Evolutionary conservation across 2,888 invertebrate genomes (phyloP), one percentile per base, ranked within the genome.

Genomic region (Cataglyphis altisquamis): DNA sequence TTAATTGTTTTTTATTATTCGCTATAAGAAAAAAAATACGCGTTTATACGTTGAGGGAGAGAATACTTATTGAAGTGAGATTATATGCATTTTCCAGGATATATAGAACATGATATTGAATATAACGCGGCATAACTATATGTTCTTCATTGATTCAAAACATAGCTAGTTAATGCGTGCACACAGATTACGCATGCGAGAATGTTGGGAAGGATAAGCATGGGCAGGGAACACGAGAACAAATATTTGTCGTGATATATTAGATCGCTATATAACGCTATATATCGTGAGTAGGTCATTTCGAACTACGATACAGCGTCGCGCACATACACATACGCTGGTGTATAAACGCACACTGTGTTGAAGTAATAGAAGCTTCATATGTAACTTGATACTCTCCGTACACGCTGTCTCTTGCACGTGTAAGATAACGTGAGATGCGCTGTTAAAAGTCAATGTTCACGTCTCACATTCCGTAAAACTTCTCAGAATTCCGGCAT

Each of bases 381-480:
- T 67, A 18, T 45, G 45, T 45, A 78, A 78, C 68, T 78, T 68
- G 60, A 78, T 78, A 48, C 67, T 67, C 67, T 45, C 4, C 39
- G 67, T 39, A 52, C 62, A 41, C 41, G 68, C 32, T 48, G 80
- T 29, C 52, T 5, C 29, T 32, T 15, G 70, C 68, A 52, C 52
- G 63, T 41, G 25, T 15, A 60, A 29, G 39, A 77, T 57, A 57
- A 67, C 67, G n/a, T 48, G 84, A 73, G 62, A 82, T 39, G 74
- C 45, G n/a, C 57, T 52, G 32, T 62, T 80, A 75, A 85, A 86
- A 84, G 84, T 82, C 83, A 83, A 80, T 1, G 52, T 62, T 77
- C 81, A 84, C 87, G 84, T 90, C 82, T 52, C 52, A 52, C 52
- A 48, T 8, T 8, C 15, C n/a, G n/a, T 15, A 52, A 52, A 8